Evolutionary conservation across 1,140 invertebrate species (phyloP), one percentile per base, ranked within the genome.

Genomic region (Kradibia gibbosae): DNA sequence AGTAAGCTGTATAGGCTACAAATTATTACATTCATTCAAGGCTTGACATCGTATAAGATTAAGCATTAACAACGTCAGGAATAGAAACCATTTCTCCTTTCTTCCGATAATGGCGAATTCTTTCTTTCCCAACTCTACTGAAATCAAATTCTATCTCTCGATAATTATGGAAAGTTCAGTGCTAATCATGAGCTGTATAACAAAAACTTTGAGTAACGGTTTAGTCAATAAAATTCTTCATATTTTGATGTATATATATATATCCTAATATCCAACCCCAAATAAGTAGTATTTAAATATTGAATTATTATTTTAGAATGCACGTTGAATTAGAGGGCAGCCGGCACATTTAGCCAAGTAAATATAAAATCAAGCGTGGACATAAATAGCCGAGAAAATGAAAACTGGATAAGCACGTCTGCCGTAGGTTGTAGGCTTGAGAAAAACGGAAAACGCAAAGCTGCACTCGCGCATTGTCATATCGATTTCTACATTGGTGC

Each of bases 401-500:
- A 25, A 22, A 20, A 39, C 0, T 3, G 31, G 31, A 65, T 5
- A 65, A 65, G 3, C 36, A 8, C 39, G 36, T 39, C 17, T n/a
- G n/a, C 11, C 20, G 34, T 39, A 22, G n/a, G 17, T 15, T 7
- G n/a, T 67, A 34, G 17, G 34, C 1, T 39, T 53, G 15, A 39
- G 3, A 67, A 39, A 20, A 42, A 55, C 10, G n/a, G 34, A 28
- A 22, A 36, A 11, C 15, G n/a, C 4, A 34, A 42, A 42, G 15
- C 15, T 71, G 34, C 34, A 34, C n/a, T n/a, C 45, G 60, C 65
- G 20, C 65, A 15, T 39, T 71, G 34, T 71, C 77, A 36, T 50
- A 78, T 78, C 34, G 77, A 78, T 78, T 78, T 78, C 48, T 53
- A 48, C 13, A n/a, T 71, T 53, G 53, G 48, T 71, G 22, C 22